These are phyloP conservation scores for Halcyon leucocephala DNA, from an alignment of 2,797 vertebrate genomes.

Conservation along the genomic window DNA sequence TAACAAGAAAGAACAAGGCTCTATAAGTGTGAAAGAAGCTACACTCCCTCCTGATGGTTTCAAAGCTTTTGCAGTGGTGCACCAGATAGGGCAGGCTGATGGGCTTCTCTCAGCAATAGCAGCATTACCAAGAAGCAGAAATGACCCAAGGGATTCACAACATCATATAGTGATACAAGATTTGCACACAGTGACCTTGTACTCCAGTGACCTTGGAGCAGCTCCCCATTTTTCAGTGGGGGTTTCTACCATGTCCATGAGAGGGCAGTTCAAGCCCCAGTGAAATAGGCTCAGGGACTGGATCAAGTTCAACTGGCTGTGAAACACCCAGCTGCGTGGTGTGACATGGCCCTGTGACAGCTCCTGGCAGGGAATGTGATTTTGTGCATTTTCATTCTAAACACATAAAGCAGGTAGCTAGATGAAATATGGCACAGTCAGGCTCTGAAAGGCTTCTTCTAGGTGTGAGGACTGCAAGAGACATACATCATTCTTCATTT, in stretches of 20 bases:
- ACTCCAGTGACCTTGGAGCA: neutral
- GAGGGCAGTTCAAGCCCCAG: neutral
- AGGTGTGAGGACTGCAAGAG: neutral
- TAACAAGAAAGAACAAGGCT: neutral
- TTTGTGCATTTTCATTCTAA: neutral
- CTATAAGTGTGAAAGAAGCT: neutral
- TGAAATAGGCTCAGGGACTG: neutral
- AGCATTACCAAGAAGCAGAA: neutral
- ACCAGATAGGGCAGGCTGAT: neutral
- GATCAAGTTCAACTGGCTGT: neutral
- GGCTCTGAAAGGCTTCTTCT: neutral
- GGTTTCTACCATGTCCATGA: neutral
- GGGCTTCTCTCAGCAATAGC: neutral
- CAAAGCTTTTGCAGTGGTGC: neutral
- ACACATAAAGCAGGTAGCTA: neutral
- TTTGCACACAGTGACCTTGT: neutral
- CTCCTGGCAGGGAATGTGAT: neutral
- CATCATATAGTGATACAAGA: neutral
- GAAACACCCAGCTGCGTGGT: neutral
- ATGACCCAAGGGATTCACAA: neutral
- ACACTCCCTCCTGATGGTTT: neutral
- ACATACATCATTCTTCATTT: neutral
- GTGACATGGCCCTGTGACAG: neutral
- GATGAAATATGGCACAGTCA: neutral
- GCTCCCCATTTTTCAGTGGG: neutral